Base-by-base conservation (phyloP, 2,113 vertebrate species). In the Perognathus longimembris region DNA sequence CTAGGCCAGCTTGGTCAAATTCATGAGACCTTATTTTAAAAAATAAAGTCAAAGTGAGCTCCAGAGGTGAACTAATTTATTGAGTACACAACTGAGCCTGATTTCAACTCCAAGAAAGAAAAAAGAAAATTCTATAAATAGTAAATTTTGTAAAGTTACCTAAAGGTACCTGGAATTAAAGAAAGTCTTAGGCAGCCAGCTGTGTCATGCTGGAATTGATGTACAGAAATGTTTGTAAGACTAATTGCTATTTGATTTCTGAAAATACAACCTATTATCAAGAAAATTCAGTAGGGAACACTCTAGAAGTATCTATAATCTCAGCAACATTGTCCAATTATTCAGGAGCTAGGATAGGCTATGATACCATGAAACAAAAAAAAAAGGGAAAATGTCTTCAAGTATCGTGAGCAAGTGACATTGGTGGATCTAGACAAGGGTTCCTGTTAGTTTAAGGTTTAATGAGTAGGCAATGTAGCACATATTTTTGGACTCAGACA, bases 181-280 rank as follows among this genome's bases (percentile, higher is more conserved):
- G 8, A 59, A 76, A 50, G 40, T 50, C 26, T 59, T 36, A 75
- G 5, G 7, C 28, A 42, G 45, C 42, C 28, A 54, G 76, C 6
- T 76, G 7, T 75, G 17, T 81, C 30, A 50, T 54, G 50, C 50
- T 69, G 3, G 24, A 21, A 59, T 70, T 66, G 36, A 40, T 67
- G 14, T 74, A 12, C 81, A 82, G 63, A 21, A 76, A 64, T 34
- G 20, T 63, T 24, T 45, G 30, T 57, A 57, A 74, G 26, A 12
- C 57, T 79, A 11, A 79, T 70, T 86, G 74, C 32, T 87, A 24
- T 21, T 66, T 81, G 10, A 45, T 83, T 24, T 42, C 70, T 91
- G 42, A 66, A 85, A 63, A 57, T 45, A 40, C 24, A 79, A 21
- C 6, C 50, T 10, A 50, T 1, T 76, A 6, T 75, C 28, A n/a